Evolutionary conservation across 2,797 vertebrate genomes (phyloP), one percentile per base, ranked within the genome.

Genomic region (Diplodus puntazzo): DNA sequence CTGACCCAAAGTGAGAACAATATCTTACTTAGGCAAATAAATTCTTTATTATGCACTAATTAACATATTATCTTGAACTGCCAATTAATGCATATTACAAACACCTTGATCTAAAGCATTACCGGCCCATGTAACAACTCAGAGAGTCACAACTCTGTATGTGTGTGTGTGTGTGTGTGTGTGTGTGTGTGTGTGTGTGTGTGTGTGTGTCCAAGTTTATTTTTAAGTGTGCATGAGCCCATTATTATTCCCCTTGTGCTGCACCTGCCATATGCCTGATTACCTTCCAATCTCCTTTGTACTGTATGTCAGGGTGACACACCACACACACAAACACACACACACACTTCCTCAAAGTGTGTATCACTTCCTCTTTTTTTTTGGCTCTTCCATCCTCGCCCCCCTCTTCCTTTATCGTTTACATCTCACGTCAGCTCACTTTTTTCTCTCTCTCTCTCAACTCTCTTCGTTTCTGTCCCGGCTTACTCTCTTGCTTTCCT

Each of bases 201-300:
- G 57, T 68, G 50, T 48, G 25, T 27, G 63, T 30, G 54, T 43
- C 42, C 21, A 53, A 45, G 52, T 87, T 73, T 71, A 69, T 79
- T 62, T 71, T 54, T 10, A 49, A 71, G 74, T 69, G 61, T 76
- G 61, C 80, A 62, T 27, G 67, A 78, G 69, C 45, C 57, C 61
- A 81, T 87, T 90, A 76, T 76, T 73, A 81, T 85, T 88, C 70
- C 50, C 61, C 75, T 70, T 69, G 58, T 68, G 74, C 55, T 67
- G 61, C 82, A 81, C 53, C 77, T 84, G 85, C 77, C 79, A 70
- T 70, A 80, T 69, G 82, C 63, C 76, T 84, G 77, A 85, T 86
- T 88, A 88, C 73, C 69, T 76, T 77, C 67, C 79, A 55, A 66
- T 82, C 77, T 81, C 67, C 75, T 83, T 64, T 60, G 68, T 34